Base-by-base conservation (phyloP, 2,113 vertebrate genomes). In the Sphyrna mokarran region DNA sequence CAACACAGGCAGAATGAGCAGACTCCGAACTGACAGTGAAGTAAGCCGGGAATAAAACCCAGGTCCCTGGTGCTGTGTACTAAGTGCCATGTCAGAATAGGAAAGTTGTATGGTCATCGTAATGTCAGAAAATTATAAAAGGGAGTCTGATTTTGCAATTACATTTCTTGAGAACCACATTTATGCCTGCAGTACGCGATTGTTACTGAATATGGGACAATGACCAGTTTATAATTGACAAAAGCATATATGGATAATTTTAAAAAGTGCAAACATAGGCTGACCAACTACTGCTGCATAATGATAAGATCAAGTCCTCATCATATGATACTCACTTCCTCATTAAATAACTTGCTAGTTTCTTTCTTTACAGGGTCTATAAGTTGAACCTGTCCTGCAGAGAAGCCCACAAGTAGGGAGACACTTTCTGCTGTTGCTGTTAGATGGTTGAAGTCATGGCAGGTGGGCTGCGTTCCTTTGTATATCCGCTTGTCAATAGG, bases 341-440 rank as follows among this genome's bases (percentile, higher is more conserved):
- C 99, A 96, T 99, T 99, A 98, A 99, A 99, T 97, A 99, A 98
- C 97, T 99, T 99, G 98, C 99, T 99, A 97, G 99, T 99, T 98
- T 99, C 99, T 98, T 99, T 99, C 98, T 99, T 99, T 97, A 99
- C 99, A 86, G 99, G 99, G 97, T 99, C 99, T 97, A 99, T 99
- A 97, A 99, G 99, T 96, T 99, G 99, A 97, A 99, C 99, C 98
- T 99, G 99, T 96, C 99, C 99, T 37, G 99, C 99, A 23, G 99
- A 99, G 98, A 99, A 99, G 96, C 99, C 99, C 97, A 99, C 99
- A 96, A 99, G 98, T 96, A 99, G 98, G 96, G 98, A 99, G 54
- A 99, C 99, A 48, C 99, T 99, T 97, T 99, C 99, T 89, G 99
- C 98, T 83, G 99, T 99, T 93, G 99, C 99, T 91, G 99, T 99